Percentiles rank a stretch among this genome's conserved stretches.
Conservation (phyloP, 2,888 invertebrate species). For the Papilio gigon region DNA sequence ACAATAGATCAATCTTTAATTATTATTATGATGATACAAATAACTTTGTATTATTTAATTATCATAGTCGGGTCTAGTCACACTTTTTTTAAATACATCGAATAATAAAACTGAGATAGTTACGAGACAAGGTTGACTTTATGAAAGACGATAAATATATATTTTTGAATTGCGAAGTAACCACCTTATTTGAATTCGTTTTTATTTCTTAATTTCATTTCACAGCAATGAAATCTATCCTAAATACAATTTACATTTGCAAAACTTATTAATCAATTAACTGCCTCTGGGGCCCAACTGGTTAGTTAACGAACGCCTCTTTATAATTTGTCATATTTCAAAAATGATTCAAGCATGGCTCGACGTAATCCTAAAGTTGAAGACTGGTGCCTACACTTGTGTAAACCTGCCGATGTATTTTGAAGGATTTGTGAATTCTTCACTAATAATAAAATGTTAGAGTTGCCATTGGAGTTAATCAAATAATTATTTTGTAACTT, state of each 20-base stretch:
- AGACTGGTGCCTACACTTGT: constrained; percentile 8
- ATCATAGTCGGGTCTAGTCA: too few species aligned
- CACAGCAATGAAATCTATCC: neutral
- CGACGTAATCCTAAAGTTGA: neutral
- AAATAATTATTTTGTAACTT: neutral
- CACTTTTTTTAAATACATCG: too few species aligned
- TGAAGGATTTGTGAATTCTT: neutral
- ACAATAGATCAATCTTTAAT: constrained; percentile 7
- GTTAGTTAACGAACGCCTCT: neutral
- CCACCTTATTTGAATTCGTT: neutral
- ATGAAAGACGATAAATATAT: neutral
- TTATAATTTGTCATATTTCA: neutral
- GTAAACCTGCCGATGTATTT: neutral
- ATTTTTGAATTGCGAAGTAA: neutral
- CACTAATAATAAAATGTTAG: constrained; percentile 1
- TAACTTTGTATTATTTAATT: neutral
- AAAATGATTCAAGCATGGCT: neutral
- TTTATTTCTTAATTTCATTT: neutral
- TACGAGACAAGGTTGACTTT: neutral
- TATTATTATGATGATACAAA: neutral
- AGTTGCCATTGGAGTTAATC: neutral
- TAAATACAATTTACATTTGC: constrained; percentile 1
- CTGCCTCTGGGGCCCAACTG: neutral
- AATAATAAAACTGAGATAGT: neutral
- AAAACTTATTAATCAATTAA: neutral